A percentile compares a stretch with the other conserved stretches of the same genome.
phyloP scores from a whole-genome alignment of 2,888 invertebrate genomes.

The Epinotia nisella region DNA sequence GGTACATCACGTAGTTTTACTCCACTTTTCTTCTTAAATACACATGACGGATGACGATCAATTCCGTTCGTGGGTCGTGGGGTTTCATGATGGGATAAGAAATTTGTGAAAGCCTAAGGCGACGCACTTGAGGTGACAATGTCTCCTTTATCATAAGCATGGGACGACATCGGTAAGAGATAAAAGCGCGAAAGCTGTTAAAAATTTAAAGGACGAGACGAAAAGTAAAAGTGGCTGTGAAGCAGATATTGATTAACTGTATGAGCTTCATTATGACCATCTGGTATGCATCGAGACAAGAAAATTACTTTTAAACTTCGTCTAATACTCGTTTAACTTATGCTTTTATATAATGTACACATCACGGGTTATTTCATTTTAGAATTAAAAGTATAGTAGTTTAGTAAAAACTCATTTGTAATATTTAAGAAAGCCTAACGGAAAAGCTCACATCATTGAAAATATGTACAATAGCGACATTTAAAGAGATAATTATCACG shows the following conservation, averaged over 20 bases:
- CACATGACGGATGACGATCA: not conserved
- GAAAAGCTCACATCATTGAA: not conserved
- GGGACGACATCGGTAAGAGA: conserved; percentile 15
- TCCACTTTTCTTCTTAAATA: not conserved
- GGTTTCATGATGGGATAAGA: not conserved
- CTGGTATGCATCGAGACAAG: conserved; percentile 36
- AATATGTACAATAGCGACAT: not conserved
- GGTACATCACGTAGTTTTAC: not conserved
- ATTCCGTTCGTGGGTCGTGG: not conserved
- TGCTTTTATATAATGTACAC: not conserved
- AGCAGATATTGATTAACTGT: conserved; percentile 39
- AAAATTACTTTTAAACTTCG: conserved; percentile 6
- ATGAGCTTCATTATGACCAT: conserved; percentile 40
- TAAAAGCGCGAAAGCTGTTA: conserved; percentile 42
- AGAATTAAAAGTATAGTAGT: too few species aligned
- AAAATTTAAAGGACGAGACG: conserved; percentile 41
- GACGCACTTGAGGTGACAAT: not conserved
- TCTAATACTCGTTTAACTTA: not conserved
- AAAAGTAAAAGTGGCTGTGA: conserved; percentile 43
- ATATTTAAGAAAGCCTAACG: not conserved
- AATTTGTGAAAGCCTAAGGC: not conserved
- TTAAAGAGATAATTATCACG: conserved; percentile 25
- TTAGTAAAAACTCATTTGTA: too few species aligned
- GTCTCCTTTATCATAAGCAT: conserved; percentile 1
- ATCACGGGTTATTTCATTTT: not conserved